Percentiles rank a stretch among this genome's conserved stretches.
Conservation (phyloP, 2,888 invertebrate species). For the Aspidiotus rigidus region DNA sequence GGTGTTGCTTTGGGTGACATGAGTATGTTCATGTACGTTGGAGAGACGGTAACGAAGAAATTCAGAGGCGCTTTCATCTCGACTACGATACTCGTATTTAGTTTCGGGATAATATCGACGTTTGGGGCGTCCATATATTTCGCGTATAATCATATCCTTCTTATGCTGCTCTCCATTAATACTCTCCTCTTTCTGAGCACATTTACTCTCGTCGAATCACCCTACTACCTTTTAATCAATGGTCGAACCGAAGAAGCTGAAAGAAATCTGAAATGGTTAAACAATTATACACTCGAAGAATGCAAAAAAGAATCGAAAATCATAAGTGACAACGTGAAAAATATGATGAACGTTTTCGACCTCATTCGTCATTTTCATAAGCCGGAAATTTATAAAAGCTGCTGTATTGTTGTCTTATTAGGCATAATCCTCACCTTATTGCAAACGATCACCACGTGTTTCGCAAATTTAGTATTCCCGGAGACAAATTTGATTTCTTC, state of each 20-base stretch:
- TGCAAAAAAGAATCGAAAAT: not conserved
- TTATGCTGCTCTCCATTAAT: not conserved
- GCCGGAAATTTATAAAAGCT: constrained; percentile 1
- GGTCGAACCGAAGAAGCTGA: not conserved
- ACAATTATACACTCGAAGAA: not conserved
- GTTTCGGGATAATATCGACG: not conserved
- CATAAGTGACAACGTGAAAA: not conserved
- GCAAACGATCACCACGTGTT: not conserved
- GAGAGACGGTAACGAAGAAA: not conserved
- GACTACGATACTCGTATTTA: not conserved
- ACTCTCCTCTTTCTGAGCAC: not conserved
- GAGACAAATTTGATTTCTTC: not conserved
- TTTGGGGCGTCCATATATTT: not conserved
- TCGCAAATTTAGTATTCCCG: not conserved
- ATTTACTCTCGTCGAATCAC: not conserved
- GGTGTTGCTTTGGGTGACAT: not conserved
- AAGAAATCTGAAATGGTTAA: not conserved
- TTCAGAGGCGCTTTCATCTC: not conserved
- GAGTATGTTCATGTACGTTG: not conserved
- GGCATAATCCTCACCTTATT: not conserved
- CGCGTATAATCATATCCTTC: not conserved
- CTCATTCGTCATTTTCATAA: not conserved
- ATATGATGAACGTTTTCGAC: not conserved
- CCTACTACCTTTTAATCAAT: not conserved
- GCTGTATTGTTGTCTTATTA: not conserved